A percentile compares a stretch with the other conserved stretches of the same genome.
Evolutionary conservation across 2,797 vertebrate genomes (phyloP).

Genomic region (Buceros bicornis): DNA sequence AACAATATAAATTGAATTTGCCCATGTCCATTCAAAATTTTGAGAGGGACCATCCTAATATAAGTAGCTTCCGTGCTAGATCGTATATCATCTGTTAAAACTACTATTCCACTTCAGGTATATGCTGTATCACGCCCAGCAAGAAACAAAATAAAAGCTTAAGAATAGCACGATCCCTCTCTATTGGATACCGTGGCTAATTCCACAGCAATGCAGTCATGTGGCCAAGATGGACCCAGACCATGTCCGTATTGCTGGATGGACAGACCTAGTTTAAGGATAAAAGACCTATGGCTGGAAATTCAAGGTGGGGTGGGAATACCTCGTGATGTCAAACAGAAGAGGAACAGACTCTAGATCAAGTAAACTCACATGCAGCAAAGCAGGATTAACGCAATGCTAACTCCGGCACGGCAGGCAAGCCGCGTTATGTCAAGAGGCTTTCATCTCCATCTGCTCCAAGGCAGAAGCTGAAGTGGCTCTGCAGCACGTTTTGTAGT

Average conservation of each 20-base stretch:
- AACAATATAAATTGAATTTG: background rate
- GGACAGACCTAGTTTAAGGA: background rate
- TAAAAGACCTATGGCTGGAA: background rate
- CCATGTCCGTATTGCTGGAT: background rate
- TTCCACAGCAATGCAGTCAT: background rate
- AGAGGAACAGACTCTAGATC: background rate
- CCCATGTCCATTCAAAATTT: background rate
- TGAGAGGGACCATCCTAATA: background rate
- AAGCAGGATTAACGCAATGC: background rate
- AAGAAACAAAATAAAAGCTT: background rate
- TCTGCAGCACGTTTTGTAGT: background rate
- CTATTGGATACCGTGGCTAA: background rate
- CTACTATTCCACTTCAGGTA: background rate
- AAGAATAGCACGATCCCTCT: background rate
- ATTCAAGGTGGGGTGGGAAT: background rate
- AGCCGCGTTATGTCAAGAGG: background rate
- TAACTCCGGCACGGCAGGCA: background rate
- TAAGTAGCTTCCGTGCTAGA: background rate
- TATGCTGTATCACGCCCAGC: background rate
- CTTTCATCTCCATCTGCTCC: fast-evolving
- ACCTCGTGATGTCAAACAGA: background rate
- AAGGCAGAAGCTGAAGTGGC: background rate
- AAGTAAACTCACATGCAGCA: background rate
- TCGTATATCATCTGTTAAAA: background rate
- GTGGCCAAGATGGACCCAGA: background rate